Percentiles rank a stretch among this genome's conserved stretches.
phyloP scores from a whole-genome alignment of 30 jellyfish, hydroid and myxozoan species.

The Hydra vulgaris region DNA sequence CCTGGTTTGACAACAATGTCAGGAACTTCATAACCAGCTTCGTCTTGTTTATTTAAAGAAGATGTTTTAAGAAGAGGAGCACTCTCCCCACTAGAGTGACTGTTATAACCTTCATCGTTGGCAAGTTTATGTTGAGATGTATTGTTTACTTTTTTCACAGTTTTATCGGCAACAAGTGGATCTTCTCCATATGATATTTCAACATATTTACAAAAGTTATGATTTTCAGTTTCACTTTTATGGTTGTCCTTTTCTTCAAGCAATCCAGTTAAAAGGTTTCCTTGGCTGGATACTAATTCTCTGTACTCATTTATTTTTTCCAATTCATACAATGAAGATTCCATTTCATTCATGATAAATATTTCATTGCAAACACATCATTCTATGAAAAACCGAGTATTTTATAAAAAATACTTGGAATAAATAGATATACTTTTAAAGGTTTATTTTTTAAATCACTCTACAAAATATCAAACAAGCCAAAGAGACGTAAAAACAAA shows the following conservation, averaged over 20 bases:
- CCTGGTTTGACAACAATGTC: constrained; percentile 28
- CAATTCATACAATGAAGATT: not conserved
- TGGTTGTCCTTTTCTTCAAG: not conserved
- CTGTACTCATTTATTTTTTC: not conserved
- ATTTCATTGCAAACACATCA: no score
- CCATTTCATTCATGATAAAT: not conserved
- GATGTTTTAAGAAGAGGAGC: constrained; percentile 19
- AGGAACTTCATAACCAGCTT: constrained; percentile 90
- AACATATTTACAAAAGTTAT: not conserved
- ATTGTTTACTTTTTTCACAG: not conserved
- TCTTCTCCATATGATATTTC: not conserved
- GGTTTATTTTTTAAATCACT: no score
- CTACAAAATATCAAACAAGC: no score
- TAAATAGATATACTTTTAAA: no score
- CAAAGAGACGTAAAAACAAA: no score
- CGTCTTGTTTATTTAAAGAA: constrained; percentile 35
- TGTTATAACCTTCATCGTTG: constrained; percentile 88
- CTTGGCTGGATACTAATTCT: not conserved
- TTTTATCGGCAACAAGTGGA: no score
- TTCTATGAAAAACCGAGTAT: no score
- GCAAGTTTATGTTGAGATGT: constrained; percentile 26
- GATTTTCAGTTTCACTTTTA: not conserved
- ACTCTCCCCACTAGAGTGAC: constrained; percentile 82
- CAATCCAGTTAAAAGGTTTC: not conserved
- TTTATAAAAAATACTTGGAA: no score